Evolutionary conservation across 92 coral and sea anemone genomes (phyloP), one percentile per base, ranked within the genome.

Genomic region (Nematostella vectensis): DNA sequence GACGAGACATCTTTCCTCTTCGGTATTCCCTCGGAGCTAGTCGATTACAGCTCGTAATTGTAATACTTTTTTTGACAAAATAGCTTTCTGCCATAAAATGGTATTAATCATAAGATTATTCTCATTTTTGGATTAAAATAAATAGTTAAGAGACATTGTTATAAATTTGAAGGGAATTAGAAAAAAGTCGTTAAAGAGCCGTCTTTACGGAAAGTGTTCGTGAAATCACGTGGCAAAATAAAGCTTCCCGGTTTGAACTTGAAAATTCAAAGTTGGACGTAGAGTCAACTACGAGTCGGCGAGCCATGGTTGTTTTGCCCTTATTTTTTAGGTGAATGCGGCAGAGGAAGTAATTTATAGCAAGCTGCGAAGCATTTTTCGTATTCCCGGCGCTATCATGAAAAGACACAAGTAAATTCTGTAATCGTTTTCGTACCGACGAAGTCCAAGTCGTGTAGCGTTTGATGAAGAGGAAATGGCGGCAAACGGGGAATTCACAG

Each of bases 161-260:
- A n/a, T n/a, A n/a, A n/a, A n/a, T n/a, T n/a, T n/a, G n/a, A n/a
- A n/a, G n/a, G n/a, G n/a, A n/a, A n/a, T n/a, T n/a, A n/a, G n/a
- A n/a, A n/a, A n/a, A n/a, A n/a, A 51, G 38, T 51, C 69, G 72
- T 54, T 55, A 29, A 22, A 12, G 18, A 19, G n/a, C 55, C 72
- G 72, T 11, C 21, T 19, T 10, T 45, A 10, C 21, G 11, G 51
- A 6, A 17, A 6, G 51, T 37, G 17, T 12, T 26, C 43, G 29
- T 55, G 39, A 33, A 53, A 28, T 79, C 87, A 79, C 76, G 87
- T 79, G 87, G 81, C 76, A 79, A 68, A 79, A 79, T 73, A 79
- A 79, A 66, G 55, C 62, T n/a, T n/a, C 72, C 63, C 54, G 72
- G 50, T 66, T 63, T 53, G 33, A 24, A 17, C 49, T 51, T 66